Base-by-base conservation (phyloP, 2,797 vertebrate genomes). In the Argyrosomus regius region DNA sequence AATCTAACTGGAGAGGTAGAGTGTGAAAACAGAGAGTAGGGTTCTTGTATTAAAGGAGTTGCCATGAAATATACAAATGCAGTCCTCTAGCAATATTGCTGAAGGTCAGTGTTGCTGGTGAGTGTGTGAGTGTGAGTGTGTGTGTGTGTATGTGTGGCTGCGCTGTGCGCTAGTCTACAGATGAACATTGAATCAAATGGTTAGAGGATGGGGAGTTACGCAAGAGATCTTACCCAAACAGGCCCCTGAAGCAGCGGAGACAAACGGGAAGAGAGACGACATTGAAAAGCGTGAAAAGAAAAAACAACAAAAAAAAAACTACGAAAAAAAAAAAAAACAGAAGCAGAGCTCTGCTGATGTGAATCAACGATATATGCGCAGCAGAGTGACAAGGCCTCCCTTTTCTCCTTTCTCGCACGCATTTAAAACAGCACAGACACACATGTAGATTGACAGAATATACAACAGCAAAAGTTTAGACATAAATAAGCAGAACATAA, bases 211-310 rank as follows among this genome's bases (percentile, higher is more conserved):
- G 64, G 59, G 69, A 82, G 83, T 83, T 77, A 82, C 77, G 59
- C 75, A 84, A 87, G 70, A 90, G 86, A 70, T 96, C 96, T 97
- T 97, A 97, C 96, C 96, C 93, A 96, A 97, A 97, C 50, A 96
- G 94, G 95, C 95, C 96, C 95, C 96, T 97, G 95, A 94, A 94
- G 93, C 95, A 94, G 95, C 93, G 83, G 83, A 92, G 93, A 94
- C 88, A 94, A 94, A 92, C 88, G 13, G 77, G 69, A 83, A 96
- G 87, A 95, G 82, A 96, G 80, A 95, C 91, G 72, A 90, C 80
- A 87, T 86, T 87, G 84, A 90, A 90, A 91, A 87, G 76, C 45
- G 59, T 85, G 81, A 80, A 83, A 80, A 78, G 75, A 11, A 75
- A 81, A 64, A 69, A 39, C 62, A 24, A 71, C n/a, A 78, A 56